Evolutionary conservation across 2,888 invertebrate species (phyloP), one percentile per base, ranked within the genome.

Genomic region (Rhagophthalmus giganteus): DNA sequence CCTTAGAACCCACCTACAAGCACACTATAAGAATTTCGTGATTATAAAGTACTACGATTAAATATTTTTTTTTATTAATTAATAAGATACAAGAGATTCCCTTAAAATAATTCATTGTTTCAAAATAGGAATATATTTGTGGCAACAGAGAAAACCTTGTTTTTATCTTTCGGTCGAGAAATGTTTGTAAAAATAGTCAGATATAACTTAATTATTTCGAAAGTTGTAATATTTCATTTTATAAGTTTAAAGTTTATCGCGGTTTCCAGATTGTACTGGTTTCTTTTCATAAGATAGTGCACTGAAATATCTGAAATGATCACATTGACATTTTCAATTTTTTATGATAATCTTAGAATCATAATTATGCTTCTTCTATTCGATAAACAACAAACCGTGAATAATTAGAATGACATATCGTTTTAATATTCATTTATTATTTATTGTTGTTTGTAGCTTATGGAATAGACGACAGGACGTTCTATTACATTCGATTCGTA

Each of bases 1-100:
- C 72, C 84, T 82, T 69, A 86, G 79, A 57, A 87, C 77, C 79
- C 82, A 81, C 75, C 81, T 81, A 68, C 83, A 81, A 59, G 83
- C 73, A 57, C 79, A 77, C 82, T 84, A 60, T 41, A 70, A 72
- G 38, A 51, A 45, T 13, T 28, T 48, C 35, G 15, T 37, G 20
- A 47, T 33, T 20, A 20, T 20, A 20, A 20, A 20, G 20, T 20
- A 7, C 3, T 20, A 20, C 20, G 4, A 5, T 20, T 20, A 20
- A 20, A 20, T 20, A 20, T 20, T 20, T 20, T n/a, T n/a, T 24
- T 14, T 2, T 24, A 3, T 11, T 37, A 25, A 25, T 35, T 26
- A 37, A 1, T 16, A 25, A 25, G n/a, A n/a, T n/a, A n/a, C n/a
- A n/a, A n/a, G n/a, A n/a, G n/a, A n/a, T n/a, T n/a, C n/a, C n/a